Conservation (phyloP, 2,113 vertebrate genomes). For the Alethe diademata region DNA sequence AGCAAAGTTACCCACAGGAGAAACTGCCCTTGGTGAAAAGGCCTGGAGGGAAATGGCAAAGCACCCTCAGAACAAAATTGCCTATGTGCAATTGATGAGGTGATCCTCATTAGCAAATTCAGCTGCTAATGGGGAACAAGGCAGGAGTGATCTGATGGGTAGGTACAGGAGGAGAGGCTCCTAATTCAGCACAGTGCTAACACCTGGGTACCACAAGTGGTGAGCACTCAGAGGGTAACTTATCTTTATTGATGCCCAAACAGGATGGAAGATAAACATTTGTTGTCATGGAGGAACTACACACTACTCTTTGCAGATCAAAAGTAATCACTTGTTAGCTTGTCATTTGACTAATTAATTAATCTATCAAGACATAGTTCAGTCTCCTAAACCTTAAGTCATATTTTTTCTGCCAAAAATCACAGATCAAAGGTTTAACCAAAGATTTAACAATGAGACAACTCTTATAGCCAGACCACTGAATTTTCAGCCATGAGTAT, state of each 20-base stretch:
- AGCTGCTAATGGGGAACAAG: neutral
- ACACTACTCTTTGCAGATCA: fast-evolving
- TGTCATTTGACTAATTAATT: neutral
- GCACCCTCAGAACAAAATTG: fast-evolving
- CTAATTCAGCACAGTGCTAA: too few relatives aligned
- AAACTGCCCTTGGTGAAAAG: fast-evolving
- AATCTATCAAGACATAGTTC: neutral
- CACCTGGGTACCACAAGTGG: neutral
- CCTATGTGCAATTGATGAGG: neutral
- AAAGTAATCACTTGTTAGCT: neutral
- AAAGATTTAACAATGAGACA: neutral
- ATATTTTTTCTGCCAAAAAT: neutral
- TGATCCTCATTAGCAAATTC: neutral
- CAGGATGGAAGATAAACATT: neutral
- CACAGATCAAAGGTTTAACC: neutral
- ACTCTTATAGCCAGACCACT: neutral
- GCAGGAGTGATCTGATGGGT: neutral
- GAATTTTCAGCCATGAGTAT: neutral
- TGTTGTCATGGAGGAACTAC: neutral
- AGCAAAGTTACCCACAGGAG: neutral
- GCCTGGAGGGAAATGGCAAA: fast-evolving
- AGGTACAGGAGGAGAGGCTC: neutral
- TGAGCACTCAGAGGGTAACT: neutral
- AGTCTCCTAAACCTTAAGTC: neutral
- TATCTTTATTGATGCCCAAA: neutral